These are phyloP conservation scores for Lacanobia wlatinum DNA, from an alignment of 2,888 invertebrate species.

Conservation along the genomic window DNA sequence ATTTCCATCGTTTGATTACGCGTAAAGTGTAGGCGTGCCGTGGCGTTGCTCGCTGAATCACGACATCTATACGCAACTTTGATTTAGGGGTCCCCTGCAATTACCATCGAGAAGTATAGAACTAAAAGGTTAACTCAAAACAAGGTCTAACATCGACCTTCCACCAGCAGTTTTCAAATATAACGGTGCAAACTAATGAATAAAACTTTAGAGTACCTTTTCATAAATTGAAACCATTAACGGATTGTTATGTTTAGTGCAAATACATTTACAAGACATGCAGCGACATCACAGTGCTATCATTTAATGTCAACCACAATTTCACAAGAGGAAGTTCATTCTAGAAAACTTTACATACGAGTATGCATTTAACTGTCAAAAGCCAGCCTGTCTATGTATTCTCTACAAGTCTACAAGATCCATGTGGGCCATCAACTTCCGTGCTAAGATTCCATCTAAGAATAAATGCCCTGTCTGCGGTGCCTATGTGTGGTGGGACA, in stretches of 20 bases:
- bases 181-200: not conserved
- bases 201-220: not conserved
- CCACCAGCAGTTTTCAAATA: not conserved
- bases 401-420: not conserved
- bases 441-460: slow-evolving; percentile 10
- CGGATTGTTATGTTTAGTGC: not conserved
- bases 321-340: not conserved
- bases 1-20: slow-evolving; percentile 50
- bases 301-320: not conserved
- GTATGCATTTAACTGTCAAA: slow-evolving; percentile 2
- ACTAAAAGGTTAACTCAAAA: slow-evolving; percentile 13
- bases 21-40: slow-evolving; percentile 40
- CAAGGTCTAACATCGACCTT: not conserved
- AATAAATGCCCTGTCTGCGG: slow-evolving; percentile 13
- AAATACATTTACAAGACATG: not conserved
- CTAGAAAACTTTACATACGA: not conserved
- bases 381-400: not conserved
- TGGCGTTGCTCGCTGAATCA: slow-evolving; percentile 38
- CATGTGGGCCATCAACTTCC: slow-evolving; percentile 18
- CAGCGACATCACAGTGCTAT: not conserved
- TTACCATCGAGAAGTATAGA: not conserved
- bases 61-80: slow-evolving; percentile 46
- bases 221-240: not conserved
- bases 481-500: not conserved
- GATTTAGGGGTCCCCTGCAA: slow-evolving; percentile 34